Evolutionary conservation across 2,113 vertebrate species (phyloP).

Genomic region (Cervus canadensis): DNA sequence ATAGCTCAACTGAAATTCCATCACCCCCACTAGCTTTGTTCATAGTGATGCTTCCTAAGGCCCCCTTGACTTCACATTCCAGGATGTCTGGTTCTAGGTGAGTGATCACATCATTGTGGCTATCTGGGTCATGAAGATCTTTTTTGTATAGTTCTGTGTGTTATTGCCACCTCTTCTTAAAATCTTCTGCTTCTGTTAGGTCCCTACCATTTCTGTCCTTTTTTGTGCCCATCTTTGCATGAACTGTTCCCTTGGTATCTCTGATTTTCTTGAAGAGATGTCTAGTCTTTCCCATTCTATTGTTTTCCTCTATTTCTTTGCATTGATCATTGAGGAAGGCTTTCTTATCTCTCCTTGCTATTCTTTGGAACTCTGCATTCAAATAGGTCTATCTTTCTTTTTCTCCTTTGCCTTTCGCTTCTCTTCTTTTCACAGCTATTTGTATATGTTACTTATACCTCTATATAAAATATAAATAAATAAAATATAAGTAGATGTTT

Average conservation of each 20-base stretch:
- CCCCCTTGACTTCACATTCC: background rate
- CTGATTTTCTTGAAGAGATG: background rate
- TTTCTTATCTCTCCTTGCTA: background rate
- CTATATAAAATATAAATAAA: background rate
- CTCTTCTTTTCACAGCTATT: background rate
- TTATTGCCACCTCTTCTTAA: background rate
- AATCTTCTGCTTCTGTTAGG: background rate
- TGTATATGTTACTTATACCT: background rate
- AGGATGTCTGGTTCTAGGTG: background rate
- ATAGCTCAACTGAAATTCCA: background rate
- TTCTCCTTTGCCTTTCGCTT: background rate
- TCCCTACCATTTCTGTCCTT: background rate
- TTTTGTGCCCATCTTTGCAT: background rate
- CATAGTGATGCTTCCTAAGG: background rate
- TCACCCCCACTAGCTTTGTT: background rate
- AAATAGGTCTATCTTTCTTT: background rate
- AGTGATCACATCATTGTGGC: background rate
- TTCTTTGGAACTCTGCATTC: background rate
- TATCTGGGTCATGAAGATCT: background rate
- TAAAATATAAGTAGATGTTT: background rate
- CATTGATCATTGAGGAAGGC: background rate
- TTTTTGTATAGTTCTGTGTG: background rate
- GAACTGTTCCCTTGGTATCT: background rate
- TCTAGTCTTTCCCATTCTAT: background rate
- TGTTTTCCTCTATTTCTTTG: background rate